A percentile compares a stretch with the other conserved stretches of the same genome.
These are phyloP conservation scores for Patagioenas fasciata DNA, from an alignment of 2,113 vertebrate genomes.

Conservation along the genomic window DNA sequence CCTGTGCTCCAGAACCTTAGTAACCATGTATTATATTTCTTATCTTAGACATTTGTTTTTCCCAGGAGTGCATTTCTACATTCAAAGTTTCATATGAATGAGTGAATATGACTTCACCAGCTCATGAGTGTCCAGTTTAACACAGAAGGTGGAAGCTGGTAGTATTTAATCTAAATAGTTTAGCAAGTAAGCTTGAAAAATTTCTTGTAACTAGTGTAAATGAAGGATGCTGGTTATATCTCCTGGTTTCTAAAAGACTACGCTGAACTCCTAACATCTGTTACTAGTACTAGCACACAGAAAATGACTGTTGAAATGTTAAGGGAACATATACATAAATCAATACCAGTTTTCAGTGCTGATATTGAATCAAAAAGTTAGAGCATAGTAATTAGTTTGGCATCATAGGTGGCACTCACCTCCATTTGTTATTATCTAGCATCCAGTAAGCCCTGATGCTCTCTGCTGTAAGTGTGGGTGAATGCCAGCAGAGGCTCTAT, in stretches of 20 bases:
- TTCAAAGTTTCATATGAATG: neutral
- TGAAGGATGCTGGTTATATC: neutral
- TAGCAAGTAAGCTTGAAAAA: neutral
- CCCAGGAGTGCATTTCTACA: neutral
- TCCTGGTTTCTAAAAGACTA: neutral
- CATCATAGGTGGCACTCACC: neutral
- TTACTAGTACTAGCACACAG: neutral
- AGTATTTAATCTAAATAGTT: neutral
- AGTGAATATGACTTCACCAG: neutral
- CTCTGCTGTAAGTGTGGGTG: neutral
- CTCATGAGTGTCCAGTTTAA: neutral
- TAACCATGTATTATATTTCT: neutral
- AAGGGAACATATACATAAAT: neutral
- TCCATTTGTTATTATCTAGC: neutral
- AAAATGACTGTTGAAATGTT: neutral
- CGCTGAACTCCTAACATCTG: neutral
- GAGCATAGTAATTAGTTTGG: neutral
- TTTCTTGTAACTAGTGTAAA: neutral
- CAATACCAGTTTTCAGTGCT: neutral
- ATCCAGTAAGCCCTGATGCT: neutral
- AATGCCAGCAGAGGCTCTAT: neutral
- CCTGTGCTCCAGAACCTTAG: neutral
- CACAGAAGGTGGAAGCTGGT: neutral
- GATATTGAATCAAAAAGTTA: neutral
- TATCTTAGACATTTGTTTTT: neutral